phyloP scores from a whole-genome alignment of 2,797 vertebrate genomes.

The Lithobates sylvaticus region DNA sequence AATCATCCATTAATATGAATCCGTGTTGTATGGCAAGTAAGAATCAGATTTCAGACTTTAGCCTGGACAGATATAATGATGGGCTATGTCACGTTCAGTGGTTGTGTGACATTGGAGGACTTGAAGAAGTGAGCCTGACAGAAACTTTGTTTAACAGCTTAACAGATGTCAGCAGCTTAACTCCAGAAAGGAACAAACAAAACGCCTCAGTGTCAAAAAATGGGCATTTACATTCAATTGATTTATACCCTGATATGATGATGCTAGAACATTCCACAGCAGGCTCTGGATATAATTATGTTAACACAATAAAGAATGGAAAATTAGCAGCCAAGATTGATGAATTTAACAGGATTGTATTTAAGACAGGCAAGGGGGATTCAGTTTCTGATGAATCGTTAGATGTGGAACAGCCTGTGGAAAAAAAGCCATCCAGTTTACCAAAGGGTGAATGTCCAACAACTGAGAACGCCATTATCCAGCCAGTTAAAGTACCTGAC shows the following conservation, averaged over 20 bases:
- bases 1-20: neutral
- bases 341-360: slow-evolving; percentile 92
- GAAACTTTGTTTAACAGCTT: slow-evolving; percentile 83
- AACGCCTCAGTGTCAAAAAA: slow-evolving; percentile 63
- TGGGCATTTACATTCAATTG: slow-evolving; percentile 43
- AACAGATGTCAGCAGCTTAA: slow-evolving; percentile 80
- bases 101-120: slow-evolving; percentile 80
- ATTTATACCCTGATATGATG: slow-evolving; percentile 54
- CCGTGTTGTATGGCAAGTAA: neutral
- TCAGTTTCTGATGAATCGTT: slow-evolving; percentile 70
- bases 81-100: slow-evolving; percentile 83
- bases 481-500: slow-evolving; percentile 56
- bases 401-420: slow-evolving; percentile 65
- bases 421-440: slow-evolving; percentile 59
- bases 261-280: slow-evolving; percentile 45
- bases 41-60: neutral
- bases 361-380: slow-evolving; percentile 86
- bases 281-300: slow-evolving; percentile 69
- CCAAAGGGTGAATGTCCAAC: slow-evolving; percentile 31
- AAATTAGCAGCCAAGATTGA: slow-evolving; percentile 90
- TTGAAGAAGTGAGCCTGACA: slow-evolving; percentile 68
- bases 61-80: slow-evolving; percentile 6
- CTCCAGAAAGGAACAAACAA: slow-evolving; percentile 70
- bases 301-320: slow-evolving; percentile 81
- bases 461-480: slow-evolving; percentile 62